Base-by-base conservation (phyloP, 1,140 invertebrate species). In the Bactericera cockerelli region DNA sequence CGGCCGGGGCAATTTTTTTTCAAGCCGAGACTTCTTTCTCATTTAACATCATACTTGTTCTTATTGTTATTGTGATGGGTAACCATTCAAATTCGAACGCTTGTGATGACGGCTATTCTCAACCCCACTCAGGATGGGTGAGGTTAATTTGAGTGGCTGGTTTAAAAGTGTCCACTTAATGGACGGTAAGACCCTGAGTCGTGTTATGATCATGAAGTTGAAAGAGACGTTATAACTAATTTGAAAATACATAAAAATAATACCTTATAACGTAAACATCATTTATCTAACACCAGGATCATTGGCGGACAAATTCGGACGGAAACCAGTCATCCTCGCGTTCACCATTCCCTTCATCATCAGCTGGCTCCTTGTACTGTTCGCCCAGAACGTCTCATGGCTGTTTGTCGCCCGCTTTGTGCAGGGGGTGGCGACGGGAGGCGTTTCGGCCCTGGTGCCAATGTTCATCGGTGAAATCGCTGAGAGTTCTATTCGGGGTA, bases 381-480 rank as follows among this genome's bases (percentile, higher is more conserved):
- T 82, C 64, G 77, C 81, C 3, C 73, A 71, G 13, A 75, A 73
- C 13, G 72, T 80, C 0, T 74, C 70, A 57, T 75, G 81, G 71
- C 68, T 87, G 16, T 83, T 84, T 58, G 65, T 81, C 54, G 89
- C 82, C 0, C 76, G 89, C 53, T 78, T 92, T 59, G 74, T 91
- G 36, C 84, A 80, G 58, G 87, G 87, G 24, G 67, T 84, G 16
- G 80, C 73, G 0, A 79, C 83, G 67, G 87, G 89, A 49, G 82
- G 86, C 22, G 79, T 82, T 13, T 89, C 85, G 65, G 86, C 90
- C 8, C 77, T 83, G n/a, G 81, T 81, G 0, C 89, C 89, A 1
- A 84, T 90, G 67, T 94, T 93, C 68, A 82, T 93, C 22, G 84
- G 84, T 1, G 90, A 93, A 75, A 87, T 91, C 36, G 84, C 88